Base-by-base conservation (phyloP, 1,140 invertebrate genomes). In the Metopolophium dirhodum region DNA sequence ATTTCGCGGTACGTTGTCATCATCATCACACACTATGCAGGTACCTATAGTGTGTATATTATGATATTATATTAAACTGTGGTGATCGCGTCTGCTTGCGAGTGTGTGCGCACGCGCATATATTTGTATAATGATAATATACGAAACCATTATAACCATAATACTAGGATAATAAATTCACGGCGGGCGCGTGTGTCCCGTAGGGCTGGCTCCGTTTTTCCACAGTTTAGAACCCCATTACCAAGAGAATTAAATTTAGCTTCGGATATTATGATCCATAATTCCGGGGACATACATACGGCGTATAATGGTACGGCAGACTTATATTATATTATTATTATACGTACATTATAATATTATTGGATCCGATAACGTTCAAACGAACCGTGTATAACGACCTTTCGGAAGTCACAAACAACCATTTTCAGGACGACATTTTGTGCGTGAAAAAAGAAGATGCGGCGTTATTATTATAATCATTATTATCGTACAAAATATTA, bases 191-290 rank as follows among this genome's bases (percentile, higher is more conserved):
- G 87, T 54, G 49, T 54, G 87, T 54, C 87, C 49, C 87, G 87
- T 54, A 54, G 87, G 49, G 87, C 47, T 51, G 87, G 20, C 47
- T n/a, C 49, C 49, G 35, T 54, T 89, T 87, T 89, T 89, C 87
- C 20, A 54, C 87, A 54, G 87, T 89, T 89, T 35, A 47, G 85
- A 47, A 86, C 87, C 20, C 47, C 49, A 54, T 89, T 54, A 54
- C 87, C 35, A 1, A 37, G 47, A 51, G 87, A 89, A 54, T 54
- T 89, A 54, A 89, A 89, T 89, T 89, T 89, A 89, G n/a, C 49
- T 89, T 89, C n/a, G 87, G 35, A 89, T 89, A 89, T 54, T 89
- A 54, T 54, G 87, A 89, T 89, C 87, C 87, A 51, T 54, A 54
- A 23, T 89, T 89, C 47, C 49, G 35, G 49, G n/a, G 41, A 51